Percentiles rank a stretch among this genome's conserved stretches.
phyloP scores from a whole-genome alignment of 2,797 vertebrate species.

The Lemur catta region DNA sequence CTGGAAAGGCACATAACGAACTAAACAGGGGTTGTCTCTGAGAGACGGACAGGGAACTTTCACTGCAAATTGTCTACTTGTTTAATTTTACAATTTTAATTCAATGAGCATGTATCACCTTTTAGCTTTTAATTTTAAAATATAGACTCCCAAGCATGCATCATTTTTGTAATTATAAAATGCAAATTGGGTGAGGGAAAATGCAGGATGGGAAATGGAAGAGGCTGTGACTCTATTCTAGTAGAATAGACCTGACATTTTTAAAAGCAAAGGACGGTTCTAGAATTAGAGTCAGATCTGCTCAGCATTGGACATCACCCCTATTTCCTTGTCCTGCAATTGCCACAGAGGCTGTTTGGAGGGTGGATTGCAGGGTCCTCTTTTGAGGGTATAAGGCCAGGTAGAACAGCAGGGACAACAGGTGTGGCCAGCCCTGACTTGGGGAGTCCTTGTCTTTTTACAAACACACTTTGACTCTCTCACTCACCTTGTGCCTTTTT shows the following conservation, averaged over 20 bases:
- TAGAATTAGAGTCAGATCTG: neutral
- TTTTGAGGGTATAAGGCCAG: accelerated
- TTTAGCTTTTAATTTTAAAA: neutral
- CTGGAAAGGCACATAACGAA: neutral
- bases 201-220: neutral
- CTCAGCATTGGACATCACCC: neutral
- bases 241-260: neutral
- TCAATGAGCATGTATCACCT: neutral
- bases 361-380: neutral
- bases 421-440: neutral
- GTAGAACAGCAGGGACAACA: neutral
- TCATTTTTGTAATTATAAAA: neutral
- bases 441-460: neutral
- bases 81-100: neutral
- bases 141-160: neutral
- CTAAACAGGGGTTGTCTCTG: neutral
- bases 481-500: neutral
- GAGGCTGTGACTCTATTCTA: too few relatives aligned
- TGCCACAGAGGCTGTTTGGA: neutral
- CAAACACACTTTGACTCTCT: neutral
- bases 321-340: accelerated
- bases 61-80: neutral
- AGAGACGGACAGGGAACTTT: neutral
- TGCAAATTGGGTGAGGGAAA: neutral
- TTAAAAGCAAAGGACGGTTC: neutral